These are phyloP conservation scores for Barnardius zonarius DNA, from an alignment of 2,113 vertebrate species.

Conservation along the genomic window DNA sequence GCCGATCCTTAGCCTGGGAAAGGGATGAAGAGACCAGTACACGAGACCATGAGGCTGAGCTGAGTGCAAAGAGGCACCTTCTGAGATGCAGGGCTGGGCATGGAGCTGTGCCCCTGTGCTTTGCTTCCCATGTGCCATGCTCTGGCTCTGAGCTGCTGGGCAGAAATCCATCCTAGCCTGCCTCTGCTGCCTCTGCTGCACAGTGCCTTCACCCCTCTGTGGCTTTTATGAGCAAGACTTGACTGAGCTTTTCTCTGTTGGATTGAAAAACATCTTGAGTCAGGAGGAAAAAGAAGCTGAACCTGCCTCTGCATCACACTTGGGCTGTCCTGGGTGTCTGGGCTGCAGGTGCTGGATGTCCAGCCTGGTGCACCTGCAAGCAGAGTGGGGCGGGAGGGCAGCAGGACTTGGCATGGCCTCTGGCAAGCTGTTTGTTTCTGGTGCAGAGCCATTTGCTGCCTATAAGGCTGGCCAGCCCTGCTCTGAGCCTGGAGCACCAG, in stretches of 20 bases:
- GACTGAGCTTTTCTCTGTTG: not conserved
- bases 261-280: not conserved
- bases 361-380: not conserved
- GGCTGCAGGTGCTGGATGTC: not conserved
- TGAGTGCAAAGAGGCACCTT: not conserved
- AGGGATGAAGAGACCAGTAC: not conserved
- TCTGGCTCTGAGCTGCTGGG: not conserved
- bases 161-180: not conserved
- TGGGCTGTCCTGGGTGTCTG: not conserved
- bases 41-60: not conserved
- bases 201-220: not conserved
- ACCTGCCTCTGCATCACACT: not conserved
- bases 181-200: not conserved
- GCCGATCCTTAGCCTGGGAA: not conserved
- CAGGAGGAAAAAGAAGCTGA: not conserved
- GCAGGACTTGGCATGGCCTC: not conserved
- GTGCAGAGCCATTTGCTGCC: not conserved
- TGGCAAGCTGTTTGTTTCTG: not conserved
- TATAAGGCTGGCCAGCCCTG: not conserved
- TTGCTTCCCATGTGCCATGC: not conserved
- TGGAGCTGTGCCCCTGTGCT: not conserved
- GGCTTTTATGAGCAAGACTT: not conserved
- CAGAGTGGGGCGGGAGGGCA: not conserved
- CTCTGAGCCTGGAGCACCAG: not conserved
- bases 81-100: not conserved